These are phyloP conservation scores for Nylanderia fulva DNA, from an alignment of 1,140 invertebrate species.

Conservation along the genomic window DNA sequence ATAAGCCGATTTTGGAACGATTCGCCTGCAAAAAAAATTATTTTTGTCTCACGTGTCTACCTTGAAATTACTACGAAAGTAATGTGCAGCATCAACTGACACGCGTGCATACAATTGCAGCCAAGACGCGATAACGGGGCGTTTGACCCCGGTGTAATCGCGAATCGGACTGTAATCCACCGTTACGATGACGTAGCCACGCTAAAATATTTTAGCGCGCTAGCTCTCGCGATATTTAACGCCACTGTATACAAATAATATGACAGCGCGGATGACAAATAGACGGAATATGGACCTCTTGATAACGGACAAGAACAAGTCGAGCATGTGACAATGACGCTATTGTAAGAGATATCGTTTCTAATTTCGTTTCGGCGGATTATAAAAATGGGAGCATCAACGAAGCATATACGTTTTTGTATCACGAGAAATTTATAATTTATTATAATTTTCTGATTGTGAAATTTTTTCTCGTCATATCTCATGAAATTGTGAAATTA, in stretches of 20 bases:
- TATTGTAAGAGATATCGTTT: background rate
- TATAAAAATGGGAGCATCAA: background rate
- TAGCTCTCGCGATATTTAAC: constrained; percentile 43
- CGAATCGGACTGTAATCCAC: constrained; percentile 76
- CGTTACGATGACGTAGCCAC: constrained; percentile 60
- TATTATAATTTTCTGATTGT: background rate
- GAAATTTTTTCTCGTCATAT: background rate
- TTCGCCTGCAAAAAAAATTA: background rate
- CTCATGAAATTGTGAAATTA: no score
- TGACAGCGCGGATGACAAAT: background rate
- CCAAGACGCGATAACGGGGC: constrained; percentile 70
- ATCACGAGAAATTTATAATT: no score
- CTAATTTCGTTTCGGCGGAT: background rate
- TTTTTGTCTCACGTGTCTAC: constrained; percentile 7
- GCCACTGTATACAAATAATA: constrained; percentile 17
- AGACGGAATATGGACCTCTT: background rate
- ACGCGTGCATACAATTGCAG: constrained; percentile 10
- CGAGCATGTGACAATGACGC: constrained; percentile 42
- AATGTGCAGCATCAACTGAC: constrained; percentile 6
- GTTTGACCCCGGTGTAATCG: constrained; percentile 78
- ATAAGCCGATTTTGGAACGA: background rate
- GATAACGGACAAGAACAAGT: constrained; percentile 45
- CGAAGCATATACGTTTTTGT: background rate
- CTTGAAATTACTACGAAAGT: background rate
- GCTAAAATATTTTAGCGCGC: constrained; percentile 51